phyloP scores from a whole-genome alignment of 2,797 vertebrate species.

The Scolopax bukidnonensis region DNA sequence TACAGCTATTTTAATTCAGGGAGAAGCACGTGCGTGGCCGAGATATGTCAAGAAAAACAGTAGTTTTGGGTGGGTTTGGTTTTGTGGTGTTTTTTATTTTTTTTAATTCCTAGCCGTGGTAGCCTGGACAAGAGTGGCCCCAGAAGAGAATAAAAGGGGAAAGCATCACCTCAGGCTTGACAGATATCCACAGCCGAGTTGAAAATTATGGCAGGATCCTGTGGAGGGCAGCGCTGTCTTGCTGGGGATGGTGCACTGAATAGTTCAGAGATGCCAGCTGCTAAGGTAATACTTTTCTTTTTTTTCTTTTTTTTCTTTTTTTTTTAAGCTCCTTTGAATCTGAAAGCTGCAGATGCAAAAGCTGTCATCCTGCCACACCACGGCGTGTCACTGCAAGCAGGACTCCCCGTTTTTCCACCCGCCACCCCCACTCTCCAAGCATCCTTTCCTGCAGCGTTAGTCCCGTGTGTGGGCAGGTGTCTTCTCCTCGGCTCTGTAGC shows the following conservation, averaged over 20 bases:
- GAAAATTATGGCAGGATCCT: conserved; percentile 18
- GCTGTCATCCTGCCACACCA: not conserved
- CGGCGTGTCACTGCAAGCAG: not conserved
- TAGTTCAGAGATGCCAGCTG: conserved; percentile 29
- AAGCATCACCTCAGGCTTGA: not conserved
- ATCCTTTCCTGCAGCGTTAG: not conserved
- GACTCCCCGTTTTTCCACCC: not conserved
- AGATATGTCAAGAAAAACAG: not conserved
- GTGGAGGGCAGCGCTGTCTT: conserved; percentile 41
- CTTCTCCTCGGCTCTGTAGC: not conserved
- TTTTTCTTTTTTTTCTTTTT: not conserved
- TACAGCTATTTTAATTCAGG: not conserved
- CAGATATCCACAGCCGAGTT: not conserved
- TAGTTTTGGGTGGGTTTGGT: not conserved
- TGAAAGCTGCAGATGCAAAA: conserved; percentile 24
- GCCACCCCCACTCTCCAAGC: not conserved
- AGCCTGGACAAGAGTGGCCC: not conserved
- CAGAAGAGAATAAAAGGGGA: conserved; percentile 19
- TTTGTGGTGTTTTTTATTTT: not conserved
- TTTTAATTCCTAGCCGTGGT: not conserved
- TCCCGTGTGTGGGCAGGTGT: fast-evolving
- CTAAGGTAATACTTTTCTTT: conserved; percentile 43
- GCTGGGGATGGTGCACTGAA: not conserved
- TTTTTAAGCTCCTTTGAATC: not conserved
- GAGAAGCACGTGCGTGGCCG: not conserved